Evolutionary conservation across 2,888 invertebrate species (phyloP).

Genomic region (Xylophagus ater): DNA sequence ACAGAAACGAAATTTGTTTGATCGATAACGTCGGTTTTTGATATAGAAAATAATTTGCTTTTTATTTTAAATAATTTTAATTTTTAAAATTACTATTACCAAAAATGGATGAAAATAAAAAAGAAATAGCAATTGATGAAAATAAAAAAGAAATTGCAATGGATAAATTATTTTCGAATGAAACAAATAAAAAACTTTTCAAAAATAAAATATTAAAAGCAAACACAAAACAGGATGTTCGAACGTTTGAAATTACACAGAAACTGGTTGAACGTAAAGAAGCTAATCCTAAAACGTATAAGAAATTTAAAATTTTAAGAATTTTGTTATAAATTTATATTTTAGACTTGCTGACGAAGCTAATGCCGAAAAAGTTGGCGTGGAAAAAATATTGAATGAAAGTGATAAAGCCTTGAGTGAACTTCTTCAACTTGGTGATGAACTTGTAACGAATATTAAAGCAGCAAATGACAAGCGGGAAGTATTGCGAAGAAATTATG

Average conservation of each 20-base stretch:
- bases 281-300: constrained; percentile 13
- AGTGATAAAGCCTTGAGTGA: constrained; percentile 55
- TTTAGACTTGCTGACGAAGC: constrained; percentile 22
- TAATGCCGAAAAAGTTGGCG: constrained; percentile 44
- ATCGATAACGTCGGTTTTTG: no score
- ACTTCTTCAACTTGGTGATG: constrained; percentile 54
- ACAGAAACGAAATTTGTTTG: no score
- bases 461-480: constrained; percentile 67
- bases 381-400: constrained; percentile 52
- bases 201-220: constrained; percentile 5
- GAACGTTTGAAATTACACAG: constrained; percentile 6
- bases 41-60: no score
- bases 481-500: constrained; percentile 46
- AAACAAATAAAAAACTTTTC: constrained; percentile 4
- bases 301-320: no score
- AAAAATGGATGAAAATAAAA: constrained; percentile 6
- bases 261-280: constrained; percentile 11
- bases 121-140: constrained; percentile 1
- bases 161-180: no score
- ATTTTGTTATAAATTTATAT: no score
- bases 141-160: constrained; percentile 1
- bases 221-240: constrained; percentile 6
- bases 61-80: no score
- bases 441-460: constrained; percentile 64
- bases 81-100: no score